Conservation (phyloP, 2,113 vertebrate genomes). For the Tupaia tana region DNA sequence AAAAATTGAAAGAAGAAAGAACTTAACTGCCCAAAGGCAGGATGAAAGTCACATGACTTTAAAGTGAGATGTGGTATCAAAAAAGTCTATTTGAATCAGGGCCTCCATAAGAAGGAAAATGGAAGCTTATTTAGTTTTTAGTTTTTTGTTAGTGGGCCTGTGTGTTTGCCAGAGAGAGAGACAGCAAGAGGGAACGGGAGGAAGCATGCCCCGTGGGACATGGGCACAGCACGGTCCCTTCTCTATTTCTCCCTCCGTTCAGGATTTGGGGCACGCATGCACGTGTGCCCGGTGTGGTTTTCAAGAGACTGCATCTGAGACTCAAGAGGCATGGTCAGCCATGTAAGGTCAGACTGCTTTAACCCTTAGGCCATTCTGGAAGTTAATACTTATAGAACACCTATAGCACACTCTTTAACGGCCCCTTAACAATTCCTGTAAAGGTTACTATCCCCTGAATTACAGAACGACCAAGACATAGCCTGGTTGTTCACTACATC, state of each 20-base stretch:
- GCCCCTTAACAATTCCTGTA: not conserved
- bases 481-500: not conserved
- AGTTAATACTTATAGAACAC: not conserved
- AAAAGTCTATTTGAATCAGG: constrained; percentile 1
- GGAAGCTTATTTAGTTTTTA: not conserved
- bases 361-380: not conserved
- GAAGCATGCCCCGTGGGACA: no score
- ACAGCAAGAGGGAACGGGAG: no score
- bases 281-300: no score
- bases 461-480: not conserved
- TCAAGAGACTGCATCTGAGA: no score
- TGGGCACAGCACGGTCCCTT: no score
- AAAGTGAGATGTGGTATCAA: not conserved
- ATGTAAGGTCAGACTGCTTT: no score
- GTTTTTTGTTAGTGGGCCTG: no score
- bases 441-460: not conserved
- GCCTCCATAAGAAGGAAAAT: not conserved
- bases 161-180: no score
- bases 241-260: no score
- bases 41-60: not conserved
- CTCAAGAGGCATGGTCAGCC: no score
- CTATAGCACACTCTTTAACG: not conserved
- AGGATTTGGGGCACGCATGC: no score
- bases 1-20: not conserved
- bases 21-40: not conserved